Evolutionary conservation across 1,140 invertebrate species (phyloP).

Genomic region (Matsumurasca onukii): DNA sequence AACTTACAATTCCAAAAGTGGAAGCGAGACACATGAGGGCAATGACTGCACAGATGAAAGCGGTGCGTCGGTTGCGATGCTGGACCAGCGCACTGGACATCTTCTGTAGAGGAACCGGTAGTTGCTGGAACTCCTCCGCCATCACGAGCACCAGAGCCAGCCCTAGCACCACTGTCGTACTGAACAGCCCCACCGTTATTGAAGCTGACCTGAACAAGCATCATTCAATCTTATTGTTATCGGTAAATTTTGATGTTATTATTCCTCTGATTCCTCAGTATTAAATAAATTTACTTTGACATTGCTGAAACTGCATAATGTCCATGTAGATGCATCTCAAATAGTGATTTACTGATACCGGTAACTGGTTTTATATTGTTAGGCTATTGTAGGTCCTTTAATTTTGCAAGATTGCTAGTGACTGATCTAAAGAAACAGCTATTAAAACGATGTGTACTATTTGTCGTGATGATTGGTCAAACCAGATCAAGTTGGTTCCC

Average conservation of each 20-base stretch:
- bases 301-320: too few relatives aligned
- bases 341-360: too few relatives aligned
- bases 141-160: conserved; percentile 74
- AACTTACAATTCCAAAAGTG: conserved; percentile 48
- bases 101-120: conserved; percentile 63
- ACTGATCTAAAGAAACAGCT: too few relatives aligned
- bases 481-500: too few relatives aligned
- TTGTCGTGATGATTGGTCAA: too few relatives aligned
- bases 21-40: conserved; percentile 63
- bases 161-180: conserved; percentile 66
- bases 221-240: not conserved
- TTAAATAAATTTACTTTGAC: too few relatives aligned
- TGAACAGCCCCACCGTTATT: conserved; percentile 55
- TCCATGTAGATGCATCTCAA: too few relatives aligned
- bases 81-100: conserved; percentile 72
- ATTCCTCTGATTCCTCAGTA: too few relatives aligned
- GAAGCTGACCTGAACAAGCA: conserved; percentile 50
- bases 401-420: too few relatives aligned
- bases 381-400: too few relatives aligned
- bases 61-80: conserved; percentile 65
- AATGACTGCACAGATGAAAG: conserved; percentile 79
- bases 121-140: conserved; percentile 78
- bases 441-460: too few relatives aligned
- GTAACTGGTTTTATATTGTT: too few relatives aligned
- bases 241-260: conserved; percentile 19